Evolutionary conservation across 2,797 vertebrate species (phyloP).

Genomic region (Urophycis tenuis): DNA sequence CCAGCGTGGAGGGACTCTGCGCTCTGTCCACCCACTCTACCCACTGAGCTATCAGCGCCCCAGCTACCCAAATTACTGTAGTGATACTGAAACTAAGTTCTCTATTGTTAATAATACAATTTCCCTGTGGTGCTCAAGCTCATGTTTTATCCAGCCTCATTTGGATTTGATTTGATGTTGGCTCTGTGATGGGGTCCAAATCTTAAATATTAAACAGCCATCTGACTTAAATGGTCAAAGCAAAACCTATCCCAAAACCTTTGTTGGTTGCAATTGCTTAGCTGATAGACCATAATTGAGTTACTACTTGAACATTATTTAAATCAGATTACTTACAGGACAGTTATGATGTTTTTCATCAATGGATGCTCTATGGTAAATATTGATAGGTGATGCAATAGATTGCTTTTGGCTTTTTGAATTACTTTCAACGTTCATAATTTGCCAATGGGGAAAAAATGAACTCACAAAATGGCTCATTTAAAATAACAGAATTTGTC

Average conservation of each 20-base stretch:
- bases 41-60: too few species aligned
- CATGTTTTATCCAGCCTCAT: background rate
- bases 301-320: background rate
- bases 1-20: too few species aligned
- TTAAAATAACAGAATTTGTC: slow-evolving; percentile 22
- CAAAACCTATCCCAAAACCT: background rate
- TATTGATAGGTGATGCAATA: background rate
- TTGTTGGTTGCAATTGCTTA: background rate
- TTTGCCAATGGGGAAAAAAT: slow-evolving; percentile 13
- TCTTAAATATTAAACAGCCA: background rate
- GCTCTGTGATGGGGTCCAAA: background rate
- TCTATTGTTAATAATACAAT: too few species aligned
- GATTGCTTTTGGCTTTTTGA: background rate
- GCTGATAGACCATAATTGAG: background rate
- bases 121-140: background rate
- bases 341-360: background rate
- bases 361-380: background rate
- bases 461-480: slow-evolving; percentile 23
- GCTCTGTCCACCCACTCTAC: too few species aligned
- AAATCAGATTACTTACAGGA: background rate
- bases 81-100: too few species aligned
- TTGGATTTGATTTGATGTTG: slow-evolving; percentile 5
- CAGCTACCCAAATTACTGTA: too few species aligned
- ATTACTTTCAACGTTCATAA: background rate
- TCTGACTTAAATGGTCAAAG: background rate